Base-by-base conservation (phyloP, 2,888 invertebrate species). In the Macrosoma leucophasiata region DNA sequence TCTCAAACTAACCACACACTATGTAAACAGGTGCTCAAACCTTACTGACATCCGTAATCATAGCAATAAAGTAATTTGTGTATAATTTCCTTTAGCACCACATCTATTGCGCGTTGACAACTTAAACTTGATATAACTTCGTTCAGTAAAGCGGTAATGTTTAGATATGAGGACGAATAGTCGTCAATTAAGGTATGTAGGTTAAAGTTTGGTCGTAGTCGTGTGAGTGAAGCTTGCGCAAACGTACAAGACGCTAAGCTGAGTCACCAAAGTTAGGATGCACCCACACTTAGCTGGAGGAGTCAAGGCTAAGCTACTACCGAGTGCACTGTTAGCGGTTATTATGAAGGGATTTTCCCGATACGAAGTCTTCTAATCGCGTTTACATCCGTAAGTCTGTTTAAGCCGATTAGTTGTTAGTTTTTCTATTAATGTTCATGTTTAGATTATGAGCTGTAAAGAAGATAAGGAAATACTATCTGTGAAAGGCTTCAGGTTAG, bases 21-120 rank as follows among this genome's bases (percentile, higher is more conserved):
- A 70, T 68, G 72, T 73, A 75, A 78, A 77, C 78, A 77, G 69
- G 72, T 76, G 77, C 63, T 73, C 72, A 65, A 71, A 69, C n/a
- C 77, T 73, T 72, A 73, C 72, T 72, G 72, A 75, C 77, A 73
- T 74, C 62, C 58, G 60, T 66, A 64, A 62, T 61, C 62, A 58
- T 55, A 63, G 52, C 48, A 52, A 53, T 55, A 51, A 29, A 50
- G 45, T 43, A 35, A 33, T 47, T 38, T 38, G 25, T 31, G 27
- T 20, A 37, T 38, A 30, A 24, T 12, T 26, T 33, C 34, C 23
- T 8, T 29, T 2, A 24, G 15, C 30, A 30, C 17, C 3, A 7
- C 3, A 24, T 48, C 39, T 59, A 69, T 62, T 52, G 39, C 56
- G 13, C 1, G 0, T 36, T 52, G 15, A 13, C 10, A 18, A n/a